These are phyloP conservation scores for Pelodytes ibericus DNA, from an alignment of 2,797 vertebrate species.

Conservation along the genomic window DNA sequence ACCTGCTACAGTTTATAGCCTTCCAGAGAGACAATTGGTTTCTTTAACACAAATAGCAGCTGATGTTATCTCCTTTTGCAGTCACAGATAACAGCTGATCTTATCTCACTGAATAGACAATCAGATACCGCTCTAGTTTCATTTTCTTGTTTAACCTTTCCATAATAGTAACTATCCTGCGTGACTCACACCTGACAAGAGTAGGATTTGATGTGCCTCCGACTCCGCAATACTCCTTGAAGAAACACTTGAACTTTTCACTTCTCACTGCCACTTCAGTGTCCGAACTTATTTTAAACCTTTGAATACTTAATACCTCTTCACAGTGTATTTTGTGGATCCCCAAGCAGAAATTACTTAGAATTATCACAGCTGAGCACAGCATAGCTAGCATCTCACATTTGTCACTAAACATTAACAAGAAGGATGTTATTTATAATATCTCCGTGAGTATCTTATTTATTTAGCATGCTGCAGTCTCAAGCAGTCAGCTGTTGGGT, in stretches of 20 bases:
- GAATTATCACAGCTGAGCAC: constrained; percentile 27
- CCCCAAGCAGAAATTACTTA: constrained; percentile 17
- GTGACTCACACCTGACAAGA: constrained; percentile 33
- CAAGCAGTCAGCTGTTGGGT: neutral
- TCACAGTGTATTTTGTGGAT: constrained; percentile 14
- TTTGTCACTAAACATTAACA: constrained; percentile 34
- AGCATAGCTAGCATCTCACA: constrained; percentile 10
- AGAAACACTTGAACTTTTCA: constrained; percentile 25
- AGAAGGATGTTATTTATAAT: constrained; percentile 26
- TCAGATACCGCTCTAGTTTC: constrained; percentile 26
- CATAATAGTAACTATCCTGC: constrained; percentile 23
- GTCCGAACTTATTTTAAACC: constrained; percentile 25
- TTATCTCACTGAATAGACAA: constrained; percentile 7
- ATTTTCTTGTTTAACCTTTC: constrained; percentile 45
- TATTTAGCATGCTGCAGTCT: constrained; percentile 3
- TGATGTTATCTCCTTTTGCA: constrained; percentile 34
- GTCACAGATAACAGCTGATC: constrained; percentile 35
- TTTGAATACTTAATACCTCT: constrained; percentile 7
- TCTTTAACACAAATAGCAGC: constrained; percentile 39
- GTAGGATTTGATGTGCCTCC: constrained; percentile 31
- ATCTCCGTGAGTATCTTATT: constrained; percentile 13
- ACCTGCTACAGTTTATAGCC: constrained; percentile 20
- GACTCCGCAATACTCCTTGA: neutral
- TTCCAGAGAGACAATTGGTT: constrained; percentile 38
- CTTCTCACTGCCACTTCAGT: neutral